Percentiles rank a stretch among this genome's conserved stretches.
Conservation (phyloP, 2,888 invertebrate species). For the Teleiodes luculella region DNA sequence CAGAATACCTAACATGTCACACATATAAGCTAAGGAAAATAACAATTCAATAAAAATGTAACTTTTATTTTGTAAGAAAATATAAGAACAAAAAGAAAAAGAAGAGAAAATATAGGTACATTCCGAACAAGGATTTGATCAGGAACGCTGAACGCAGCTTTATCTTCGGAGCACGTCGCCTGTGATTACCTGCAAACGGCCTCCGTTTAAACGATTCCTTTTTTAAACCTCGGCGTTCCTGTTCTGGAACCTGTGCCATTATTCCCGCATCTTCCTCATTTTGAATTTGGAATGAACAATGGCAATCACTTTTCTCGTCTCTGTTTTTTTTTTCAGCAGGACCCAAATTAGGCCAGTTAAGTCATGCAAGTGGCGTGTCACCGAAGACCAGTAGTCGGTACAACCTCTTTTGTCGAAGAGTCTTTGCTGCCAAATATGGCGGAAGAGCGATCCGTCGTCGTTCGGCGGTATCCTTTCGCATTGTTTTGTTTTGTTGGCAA, state of each 20-base stretch:
- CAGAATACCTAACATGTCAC: no score
- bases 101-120: not conserved
- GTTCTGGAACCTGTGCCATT: constrained; percentile 69
- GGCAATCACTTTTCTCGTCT: constrained; percentile 52
- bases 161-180: constrained; percentile 55
- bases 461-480: constrained; percentile 35
- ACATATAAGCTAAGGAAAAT: no score
- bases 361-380: constrained; percentile 60
- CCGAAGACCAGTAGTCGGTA: constrained; percentile 66
- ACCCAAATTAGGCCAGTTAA: constrained; percentile 60
- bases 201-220: constrained; percentile 73
- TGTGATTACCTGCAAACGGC: constrained; percentile 76
- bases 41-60: no score
- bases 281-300: constrained; percentile 72
- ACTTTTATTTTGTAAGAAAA: no score
- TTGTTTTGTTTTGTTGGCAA: constrained; percentile 46
- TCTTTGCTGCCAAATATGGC: constrained; percentile 42
- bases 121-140: not conserved
- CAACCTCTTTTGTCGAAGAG: constrained; percentile 43
- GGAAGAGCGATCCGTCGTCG: constrained; percentile 51
- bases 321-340: constrained; percentile 34
- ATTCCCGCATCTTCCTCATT: constrained; percentile 73
- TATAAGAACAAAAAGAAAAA: no score
- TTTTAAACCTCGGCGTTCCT: constrained; percentile 73
- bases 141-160: constrained; percentile 27